Evolutionary conservation across 2,113 vertebrate genomes (phyloP).

Genomic region (Thermophis baileyi): DNA sequence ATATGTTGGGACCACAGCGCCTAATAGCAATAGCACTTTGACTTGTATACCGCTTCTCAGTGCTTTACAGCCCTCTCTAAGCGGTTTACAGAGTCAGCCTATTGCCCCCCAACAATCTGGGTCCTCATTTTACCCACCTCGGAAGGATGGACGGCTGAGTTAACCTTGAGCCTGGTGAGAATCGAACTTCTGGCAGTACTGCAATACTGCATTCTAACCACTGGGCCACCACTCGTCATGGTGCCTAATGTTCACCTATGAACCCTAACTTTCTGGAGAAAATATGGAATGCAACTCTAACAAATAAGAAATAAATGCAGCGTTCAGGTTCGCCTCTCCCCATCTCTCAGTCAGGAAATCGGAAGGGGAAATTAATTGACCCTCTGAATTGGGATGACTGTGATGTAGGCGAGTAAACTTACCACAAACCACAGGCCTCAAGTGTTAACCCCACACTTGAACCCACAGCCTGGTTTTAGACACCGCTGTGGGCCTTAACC

Average conservation of each 20-base stretch:
- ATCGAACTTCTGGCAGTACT: background rate
- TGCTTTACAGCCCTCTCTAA: background rate
- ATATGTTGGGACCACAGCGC: background rate
- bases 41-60: background rate
- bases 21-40: background rate
- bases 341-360: background rate
- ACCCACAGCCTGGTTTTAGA: background rate
- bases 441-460: background rate
- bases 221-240: background rate
- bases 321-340: background rate
- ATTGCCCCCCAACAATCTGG: background rate
- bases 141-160: background rate
- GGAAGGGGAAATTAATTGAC: background rate
- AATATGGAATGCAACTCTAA: background rate
- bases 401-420: background rate
- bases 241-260: background rate
- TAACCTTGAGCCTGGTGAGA: background rate
- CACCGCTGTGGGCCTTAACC: background rate
- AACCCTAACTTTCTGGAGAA: background rate
- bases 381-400: background rate
- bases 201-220: background rate
- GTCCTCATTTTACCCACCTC: background rate
- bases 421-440: background rate
- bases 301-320: background rate
- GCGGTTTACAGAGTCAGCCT: background rate